These are phyloP conservation scores for Peromyscus nudipes DNA, from an alignment of 2,797 vertebrate genomes.

Conservation along the genomic window DNA sequence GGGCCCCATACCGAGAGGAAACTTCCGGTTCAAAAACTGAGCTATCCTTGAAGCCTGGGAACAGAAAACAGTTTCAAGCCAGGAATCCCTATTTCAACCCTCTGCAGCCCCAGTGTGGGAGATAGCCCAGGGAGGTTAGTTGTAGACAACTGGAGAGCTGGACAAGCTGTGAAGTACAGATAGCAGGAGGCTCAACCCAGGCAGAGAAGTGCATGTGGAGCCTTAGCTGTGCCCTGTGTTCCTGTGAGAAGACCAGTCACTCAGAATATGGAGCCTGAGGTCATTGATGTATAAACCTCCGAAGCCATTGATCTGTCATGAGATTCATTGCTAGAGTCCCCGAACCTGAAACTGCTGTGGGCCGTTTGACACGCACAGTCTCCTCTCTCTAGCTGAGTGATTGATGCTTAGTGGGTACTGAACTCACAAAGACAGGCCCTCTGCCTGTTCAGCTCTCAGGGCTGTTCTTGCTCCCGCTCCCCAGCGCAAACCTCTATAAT, in stretches of 20 bases:
- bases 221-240: neutral
- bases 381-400: neutral
- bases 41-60: neutral
- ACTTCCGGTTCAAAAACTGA: neutral
- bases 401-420: neutral
- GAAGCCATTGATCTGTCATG: neutral
- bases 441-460: neutral
- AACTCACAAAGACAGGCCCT: neutral
- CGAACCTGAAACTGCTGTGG: neutral
- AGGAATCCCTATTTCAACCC: neutral
- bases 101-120: neutral
- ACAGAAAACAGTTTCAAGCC: neutral
- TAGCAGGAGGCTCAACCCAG: neutral
- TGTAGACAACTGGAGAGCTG: neutral
- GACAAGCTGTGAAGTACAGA: no score
- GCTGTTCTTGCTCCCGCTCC: neutral
- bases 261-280: neutral
- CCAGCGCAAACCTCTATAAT: neutral
- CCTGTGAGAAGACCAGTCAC: neutral
- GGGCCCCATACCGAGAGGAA: neutral
- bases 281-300: neutral
- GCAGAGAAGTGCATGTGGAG: neutral
- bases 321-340: neutral
- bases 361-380: neutral
- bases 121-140: neutral